Base-by-base conservation (phyloP, 2,888 invertebrate species). In the Rhyacophila evoluta region DNA sequence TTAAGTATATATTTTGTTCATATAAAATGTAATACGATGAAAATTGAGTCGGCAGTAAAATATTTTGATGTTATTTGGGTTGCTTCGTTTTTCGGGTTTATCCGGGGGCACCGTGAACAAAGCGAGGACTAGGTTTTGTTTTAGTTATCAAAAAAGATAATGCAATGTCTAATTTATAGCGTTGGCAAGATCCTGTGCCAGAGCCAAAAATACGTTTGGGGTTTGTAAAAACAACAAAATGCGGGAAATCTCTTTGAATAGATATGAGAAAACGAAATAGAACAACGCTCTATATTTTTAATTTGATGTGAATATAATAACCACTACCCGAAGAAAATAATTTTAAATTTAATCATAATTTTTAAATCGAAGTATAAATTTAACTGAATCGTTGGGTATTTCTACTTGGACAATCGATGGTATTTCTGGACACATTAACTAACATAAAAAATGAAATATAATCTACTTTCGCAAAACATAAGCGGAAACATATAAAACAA, bases 71-170 rank as follows among this genome's bases (percentile, higher is more conserved):
- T 19, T 55, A 55, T 8, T 12, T 19, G 55, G 55, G 55, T 55
- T 55, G 25, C 25, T 10, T 19, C 55, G 55, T 19, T 55, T 25
- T 5, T 55, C n/a, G 55, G 55, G 55, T 55, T 55, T 55, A 55
- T 55, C 55, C 55, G 25, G 55, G 55, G 55, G 19, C 55, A 19
- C 10, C 55, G 29, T 19, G 15, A 55, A 55, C 55, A 55, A 55
- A 55, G 19, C 55, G 19, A 55, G 19, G 55, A 19, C 55, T 19
- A 19, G 19, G 55, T 55, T 55, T 55, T 55, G 55, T 55, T 55
- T 55, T 55, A 55, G 55, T 55, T 55, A 55, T 55, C 55, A 55
- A 55, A 19, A 55, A 55, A 55, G 55, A 55, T 55, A 55, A 55
- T 55, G 55, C 25, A 55, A 55, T 55, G 55, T 55, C 55, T 55